These are phyloP conservation scores for Xenentodon cancila DNA, from an alignment of 2,797 vertebrate genomes.

Conservation along the genomic window DNA sequence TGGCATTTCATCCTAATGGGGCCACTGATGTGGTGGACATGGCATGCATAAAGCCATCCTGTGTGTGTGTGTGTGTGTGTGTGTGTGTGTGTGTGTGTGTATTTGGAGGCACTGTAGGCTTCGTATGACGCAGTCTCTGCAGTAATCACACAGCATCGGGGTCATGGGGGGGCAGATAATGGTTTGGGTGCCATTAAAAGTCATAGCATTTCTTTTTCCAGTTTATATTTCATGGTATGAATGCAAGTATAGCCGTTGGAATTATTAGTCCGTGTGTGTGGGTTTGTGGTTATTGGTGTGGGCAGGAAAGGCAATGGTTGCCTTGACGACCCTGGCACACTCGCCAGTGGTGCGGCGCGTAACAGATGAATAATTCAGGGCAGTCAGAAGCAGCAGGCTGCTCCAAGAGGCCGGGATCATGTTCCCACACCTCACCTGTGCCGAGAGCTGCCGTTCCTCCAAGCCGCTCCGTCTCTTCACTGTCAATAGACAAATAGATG, in stretches of 20 bases:
- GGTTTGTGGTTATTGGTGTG: slow-evolving; percentile 65
- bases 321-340: slow-evolving; percentile 85
- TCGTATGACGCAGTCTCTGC: slow-evolving; percentile 18
- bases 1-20: slow-evolving; percentile 72
- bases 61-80: slow-evolving; percentile 10
- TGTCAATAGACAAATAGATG: slow-evolving; percentile 6
- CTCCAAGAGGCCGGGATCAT: slow-evolving; percentile 48
- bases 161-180: slow-evolving; percentile 20
- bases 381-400: slow-evolving; percentile 59
- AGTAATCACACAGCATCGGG: slow-evolving; percentile 8
- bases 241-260: slow-evolving; percentile 36
- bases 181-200: slow-evolving; percentile 22
- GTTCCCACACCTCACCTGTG: slow-evolving; percentile 58
- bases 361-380: slow-evolving; percentile 88
- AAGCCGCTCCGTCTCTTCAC: not conserved
- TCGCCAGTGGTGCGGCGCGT: slow-evolving; percentile 71
- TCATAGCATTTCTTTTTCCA: slow-evolving; percentile 14
- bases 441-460: slow-evolving; percentile 29
- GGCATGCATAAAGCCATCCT: slow-evolving; percentile 41
- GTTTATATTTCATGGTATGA: slow-evolving; percentile 25
- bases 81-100: slow-evolving; percentile 11
- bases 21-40: slow-evolving; percentile 46
- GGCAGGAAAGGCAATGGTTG: slow-evolving; percentile 77
- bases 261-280: slow-evolving; percentile 58
- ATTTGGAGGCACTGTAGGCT: not conserved